Evolutionary conservation across 2,113 vertebrate genomes (phyloP).

Genomic region (Forbesichthys papilliferus): DNA sequence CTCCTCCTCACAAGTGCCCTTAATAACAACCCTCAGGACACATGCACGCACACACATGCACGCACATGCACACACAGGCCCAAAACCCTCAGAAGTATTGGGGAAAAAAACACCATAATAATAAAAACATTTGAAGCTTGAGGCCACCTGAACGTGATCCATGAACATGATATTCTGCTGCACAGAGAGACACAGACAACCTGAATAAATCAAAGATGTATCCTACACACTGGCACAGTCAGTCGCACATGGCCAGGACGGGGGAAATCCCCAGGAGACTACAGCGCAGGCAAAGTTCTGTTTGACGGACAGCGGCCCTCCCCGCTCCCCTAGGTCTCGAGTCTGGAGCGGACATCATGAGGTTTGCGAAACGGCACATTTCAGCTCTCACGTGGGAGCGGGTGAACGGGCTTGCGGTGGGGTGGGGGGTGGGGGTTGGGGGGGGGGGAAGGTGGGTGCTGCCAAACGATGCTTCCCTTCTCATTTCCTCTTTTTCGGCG

Average conservation of each 20-base stretch:
- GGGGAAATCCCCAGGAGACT: too few species aligned
- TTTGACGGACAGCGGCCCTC: too few species aligned
- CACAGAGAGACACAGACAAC: too few species aligned
- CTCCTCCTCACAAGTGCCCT: background rate
- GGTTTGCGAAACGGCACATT: background rate
- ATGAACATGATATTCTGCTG: too few species aligned
- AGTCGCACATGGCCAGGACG: too few species aligned
- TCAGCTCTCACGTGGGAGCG: slow-evolving; percentile 30
- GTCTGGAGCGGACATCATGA: slow-evolving; percentile 31
- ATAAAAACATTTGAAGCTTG: background rate
- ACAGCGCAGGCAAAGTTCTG: too few species aligned
- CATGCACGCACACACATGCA: too few species aligned
- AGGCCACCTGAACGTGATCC: too few species aligned
- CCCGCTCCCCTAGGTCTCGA: too few species aligned
- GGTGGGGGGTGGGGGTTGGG: slow-evolving; percentile 18
- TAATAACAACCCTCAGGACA: background rate
- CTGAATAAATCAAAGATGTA: too few species aligned
- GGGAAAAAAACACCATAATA: background rate
- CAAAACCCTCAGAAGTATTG: background rate
- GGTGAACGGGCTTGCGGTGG: slow-evolving; percentile 9
- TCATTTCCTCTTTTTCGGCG: slow-evolving; percentile 27
- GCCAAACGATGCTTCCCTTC: slow-evolving; percentile 41
- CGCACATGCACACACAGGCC: background rate
- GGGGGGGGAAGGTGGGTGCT: slow-evolving; percentile 36
- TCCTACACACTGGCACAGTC: too few species aligned